A percentile compares a stretch with the other conserved stretches of the same genome.
phyloP scores from a whole-genome alignment of 2,113 vertebrate species.

The Pampusana beccarii region DNA sequence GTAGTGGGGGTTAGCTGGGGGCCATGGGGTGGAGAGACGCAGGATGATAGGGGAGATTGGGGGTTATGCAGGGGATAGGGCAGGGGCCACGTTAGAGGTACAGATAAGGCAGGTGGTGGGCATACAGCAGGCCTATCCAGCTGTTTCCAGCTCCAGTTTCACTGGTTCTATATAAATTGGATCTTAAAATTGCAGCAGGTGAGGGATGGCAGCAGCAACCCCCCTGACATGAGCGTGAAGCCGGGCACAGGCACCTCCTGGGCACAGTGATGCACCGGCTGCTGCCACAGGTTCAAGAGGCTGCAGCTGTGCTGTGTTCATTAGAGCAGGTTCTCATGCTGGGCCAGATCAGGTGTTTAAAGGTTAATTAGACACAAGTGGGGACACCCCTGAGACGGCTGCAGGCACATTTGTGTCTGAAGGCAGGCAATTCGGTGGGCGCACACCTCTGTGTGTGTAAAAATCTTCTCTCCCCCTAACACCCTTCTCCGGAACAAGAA shows the following conservation, averaged over 20 bases:
- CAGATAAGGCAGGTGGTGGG: not conserved
- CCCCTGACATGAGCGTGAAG: not conserved
- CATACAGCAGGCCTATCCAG: not conserved
- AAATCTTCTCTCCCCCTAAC: not conserved
- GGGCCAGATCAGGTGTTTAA: not conserved
- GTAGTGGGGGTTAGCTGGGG: not conserved
- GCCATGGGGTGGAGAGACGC: not conserved
- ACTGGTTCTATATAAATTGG: not conserved
- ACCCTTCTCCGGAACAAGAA: not conserved
- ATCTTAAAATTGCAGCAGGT: not conserved
- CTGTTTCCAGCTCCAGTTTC: not conserved
- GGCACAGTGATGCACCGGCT: not conserved
- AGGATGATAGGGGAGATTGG: not conserved
- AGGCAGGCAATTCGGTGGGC: not conserved
- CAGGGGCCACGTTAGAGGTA: not conserved
- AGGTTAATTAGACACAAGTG: not conserved
- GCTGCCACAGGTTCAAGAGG: not conserved
- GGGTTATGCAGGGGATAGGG: not conserved
- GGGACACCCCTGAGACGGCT: not conserved
- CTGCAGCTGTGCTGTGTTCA: not conserved
- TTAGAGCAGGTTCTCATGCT: not conserved
- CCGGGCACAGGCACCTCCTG: not conserved
- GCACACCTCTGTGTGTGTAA: rapidly evolving
- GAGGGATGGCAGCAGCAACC: not conserved
- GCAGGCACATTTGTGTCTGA: not conserved